A percentile compares a stretch with the other conserved stretches of the same genome.
Conservation (phyloP, 2,888 invertebrate species). For the Cynaeus angustus region DNA sequence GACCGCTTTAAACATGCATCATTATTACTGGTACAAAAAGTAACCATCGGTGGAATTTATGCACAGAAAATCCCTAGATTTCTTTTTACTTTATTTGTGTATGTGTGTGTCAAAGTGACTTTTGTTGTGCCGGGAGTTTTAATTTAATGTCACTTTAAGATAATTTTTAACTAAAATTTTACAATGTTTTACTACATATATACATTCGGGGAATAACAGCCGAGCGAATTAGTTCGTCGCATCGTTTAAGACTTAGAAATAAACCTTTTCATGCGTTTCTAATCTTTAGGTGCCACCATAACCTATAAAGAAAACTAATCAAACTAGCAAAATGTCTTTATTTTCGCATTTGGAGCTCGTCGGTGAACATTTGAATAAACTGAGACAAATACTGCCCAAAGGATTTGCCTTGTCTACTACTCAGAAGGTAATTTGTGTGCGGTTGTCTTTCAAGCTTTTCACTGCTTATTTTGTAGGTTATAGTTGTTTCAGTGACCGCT, state of each 20-base stretch:
- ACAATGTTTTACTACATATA: constrained; percentile 32
- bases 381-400: constrained; percentile 72
- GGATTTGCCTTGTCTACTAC: constrained; percentile 77
- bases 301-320: constrained; percentile 36
- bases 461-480: constrained; percentile 74
- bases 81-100: constrained; percentile 17
- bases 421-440: constrained; percentile 76
- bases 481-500: constrained; percentile 82
- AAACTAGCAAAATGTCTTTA: constrained; percentile 69
- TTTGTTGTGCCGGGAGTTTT: constrained; percentile 53
- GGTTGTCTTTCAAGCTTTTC: background rate
- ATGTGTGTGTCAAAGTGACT: constrained; percentile 26
- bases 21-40: too few species aligned
- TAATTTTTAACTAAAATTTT: constrained; percentile 28
- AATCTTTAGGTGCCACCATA: constrained; percentile 29
- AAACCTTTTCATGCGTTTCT: constrained; percentile 7
- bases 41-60: too few species aligned
- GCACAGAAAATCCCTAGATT: constrained; percentile 36
- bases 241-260: constrained; percentile 18
- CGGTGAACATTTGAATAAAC: constrained; percentile 74
- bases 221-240: background rate
- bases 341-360: constrained; percentile 75
- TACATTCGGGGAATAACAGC: background rate
- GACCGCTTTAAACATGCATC: too few species aligned
- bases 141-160: constrained; percentile 51